Percentiles rank a stretch among this genome's conserved stretches.
These are phyloP conservation scores for Zoanthus sociatus DNA, from an alignment of 92 coral and sea anemone species.

Conservation along the genomic window DNA sequence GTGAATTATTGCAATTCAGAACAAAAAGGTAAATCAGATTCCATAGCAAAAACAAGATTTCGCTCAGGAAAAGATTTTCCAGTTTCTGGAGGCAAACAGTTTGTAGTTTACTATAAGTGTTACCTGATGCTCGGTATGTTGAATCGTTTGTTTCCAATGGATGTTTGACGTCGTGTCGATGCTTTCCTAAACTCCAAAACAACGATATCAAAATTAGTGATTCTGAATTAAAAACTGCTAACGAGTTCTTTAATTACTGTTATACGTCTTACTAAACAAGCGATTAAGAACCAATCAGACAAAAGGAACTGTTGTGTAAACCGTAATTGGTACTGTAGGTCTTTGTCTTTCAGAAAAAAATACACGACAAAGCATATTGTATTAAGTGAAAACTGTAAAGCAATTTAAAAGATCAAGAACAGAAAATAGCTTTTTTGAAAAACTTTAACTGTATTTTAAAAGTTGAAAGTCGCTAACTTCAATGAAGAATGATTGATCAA, in stretches of 20 bases:
- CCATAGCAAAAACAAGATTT: not conserved
- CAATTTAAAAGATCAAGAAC: not conserved
- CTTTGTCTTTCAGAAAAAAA: conserved; percentile 13
- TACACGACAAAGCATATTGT: not conserved
- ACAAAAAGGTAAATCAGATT: not conserved
- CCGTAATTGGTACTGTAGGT: conserved; percentile 9
- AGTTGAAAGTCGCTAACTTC: not conserved
- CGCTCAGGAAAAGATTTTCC: not conserved
- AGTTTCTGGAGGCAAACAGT: not conserved
- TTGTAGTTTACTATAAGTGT: not conserved
- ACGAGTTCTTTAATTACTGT: conserved; percentile 25
- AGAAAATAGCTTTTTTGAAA: not conserved
- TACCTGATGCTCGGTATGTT: conserved; percentile 48
- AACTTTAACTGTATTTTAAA: not conserved
- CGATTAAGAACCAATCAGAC: conserved; percentile 13
- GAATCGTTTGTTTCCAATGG: conserved; percentile 64
- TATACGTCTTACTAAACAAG: not conserved
- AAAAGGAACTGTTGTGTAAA: not conserved
- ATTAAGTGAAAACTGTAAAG: not conserved
- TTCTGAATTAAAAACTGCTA: conserved; percentile 15
- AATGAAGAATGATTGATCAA: not conserved
- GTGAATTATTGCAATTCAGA: too few relatives aligned
- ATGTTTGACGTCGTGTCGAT: conserved; percentile 54
- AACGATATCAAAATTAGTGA: conserved; percentile 48
- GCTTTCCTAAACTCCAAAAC: conserved; percentile 73